Base-by-base conservation (phyloP, 2,797 vertebrate genomes). In the Sebastes cheni region DNA sequence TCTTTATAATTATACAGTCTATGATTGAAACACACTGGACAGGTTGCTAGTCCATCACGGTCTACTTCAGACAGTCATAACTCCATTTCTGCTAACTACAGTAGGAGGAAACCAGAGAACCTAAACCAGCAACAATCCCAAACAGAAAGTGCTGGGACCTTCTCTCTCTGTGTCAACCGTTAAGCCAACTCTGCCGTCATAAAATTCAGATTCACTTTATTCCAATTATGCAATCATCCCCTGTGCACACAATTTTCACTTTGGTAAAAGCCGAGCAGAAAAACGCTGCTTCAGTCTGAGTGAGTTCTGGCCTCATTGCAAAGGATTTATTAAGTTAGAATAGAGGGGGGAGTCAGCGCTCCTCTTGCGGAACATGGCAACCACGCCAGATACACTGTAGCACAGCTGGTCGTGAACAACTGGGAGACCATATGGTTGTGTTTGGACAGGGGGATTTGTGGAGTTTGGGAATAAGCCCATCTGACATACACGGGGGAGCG, bases 371-470 rank as follows among this genome's bases (percentile, higher is more conserved):
- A 62, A 72, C 87, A 81, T 81, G 78, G 86, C 88, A 79, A 77
- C 76, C 54, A 58, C 68, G 85, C 87, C 87, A 89, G 79, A 87
- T 75, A 72, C 84, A 84, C 69, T 91, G 91, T 61, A 89, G 89
- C 89, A 91, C 94, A 95, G 95, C 94, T 95, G 95, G 86, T 88
- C 50, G 36, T 22, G 81, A 95, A 94, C 94, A 94, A 94, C 93
- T 93, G 93, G 88, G 88, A 83, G 88, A 91, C 75, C 94, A 95
- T 95, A 95, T 95, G 95, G 93, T 94, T 92, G 81, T 93, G 91
- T 95, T 95, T 95, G 95, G 92, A 94, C 91, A 90, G 91, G 84
- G 86, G 86, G 94, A 94, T 95, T 94, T 94, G 93, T 87, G 83
- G 93, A 95, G 92, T 93, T 92, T 92, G 87, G 92, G 93, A 93